Percentiles rank a stretch among this genome's conserved stretches.
phyloP scores from a whole-genome alignment of 2,113 vertebrate genomes.

The Microtus pennsylvanicus region DNA sequence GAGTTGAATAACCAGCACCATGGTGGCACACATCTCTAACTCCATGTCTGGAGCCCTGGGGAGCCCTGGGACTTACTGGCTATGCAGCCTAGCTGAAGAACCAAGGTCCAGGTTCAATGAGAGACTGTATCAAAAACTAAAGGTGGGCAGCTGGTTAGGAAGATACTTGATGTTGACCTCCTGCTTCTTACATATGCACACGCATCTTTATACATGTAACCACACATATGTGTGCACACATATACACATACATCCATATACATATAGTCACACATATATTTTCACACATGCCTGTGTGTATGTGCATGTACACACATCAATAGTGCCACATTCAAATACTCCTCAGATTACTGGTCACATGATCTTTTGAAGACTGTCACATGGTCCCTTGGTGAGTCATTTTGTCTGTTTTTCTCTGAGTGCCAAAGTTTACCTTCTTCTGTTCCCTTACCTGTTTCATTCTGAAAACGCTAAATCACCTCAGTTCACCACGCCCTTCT shows the following conservation, averaged over 20 bases:
- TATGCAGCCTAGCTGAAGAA: not conserved
- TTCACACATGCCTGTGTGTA: not conserved
- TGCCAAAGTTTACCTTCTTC: not conserved
- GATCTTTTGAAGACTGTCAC: not conserved
- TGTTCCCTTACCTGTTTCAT: not conserved
- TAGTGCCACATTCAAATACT: not conserved
- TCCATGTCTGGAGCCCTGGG: not conserved
- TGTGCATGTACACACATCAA: not conserved
- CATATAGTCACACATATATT: too few species aligned
- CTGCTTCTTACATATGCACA: not conserved
- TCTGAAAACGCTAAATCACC: not conserved
- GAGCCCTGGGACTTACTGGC: not conserved
- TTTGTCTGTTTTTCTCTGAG: not conserved
- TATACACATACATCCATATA: too few species aligned
- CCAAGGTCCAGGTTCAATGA: not conserved
- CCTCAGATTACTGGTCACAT: not conserved
- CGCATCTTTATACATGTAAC: not conserved
- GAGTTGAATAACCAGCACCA: not conserved
- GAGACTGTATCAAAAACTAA: not conserved
- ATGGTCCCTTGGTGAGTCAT: not conserved
- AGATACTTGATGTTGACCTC: not conserved
- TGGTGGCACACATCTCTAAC: not conserved
- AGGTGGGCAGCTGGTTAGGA: not conserved
- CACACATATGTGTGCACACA: too few species aligned
- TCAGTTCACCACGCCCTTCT: fast-evolving